Base-by-base conservation (phyloP, 2,888 invertebrate genomes). In the Lagria hirta region DNA sequence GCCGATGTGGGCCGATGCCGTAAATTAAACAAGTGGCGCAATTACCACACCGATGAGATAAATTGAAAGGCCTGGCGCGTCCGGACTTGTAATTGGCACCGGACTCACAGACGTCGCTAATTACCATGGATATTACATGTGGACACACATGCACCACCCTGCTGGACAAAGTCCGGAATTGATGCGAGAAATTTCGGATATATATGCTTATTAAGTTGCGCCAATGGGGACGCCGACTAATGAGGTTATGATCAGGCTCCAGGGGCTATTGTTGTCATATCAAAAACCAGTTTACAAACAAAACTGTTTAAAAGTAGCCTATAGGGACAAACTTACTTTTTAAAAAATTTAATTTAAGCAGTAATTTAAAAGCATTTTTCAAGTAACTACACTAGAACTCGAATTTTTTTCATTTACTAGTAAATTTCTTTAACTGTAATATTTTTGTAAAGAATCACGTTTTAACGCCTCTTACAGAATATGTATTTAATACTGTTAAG, bases 61-160 rank as follows among this genome's bases (percentile, higher is more conserved):
- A 64, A 65, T 65, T 61, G 62, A 62, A 57, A 64, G 63, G 62
- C 59, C 54, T 57, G 52, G 50, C 59, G 53, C 55, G 62, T 58
- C 43, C 58, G 49, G 49, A 57, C 46, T 54, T 57, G 62, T 65
- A 66, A 67, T 66, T 65, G 64, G 62, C 60, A 60, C 55, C 49
- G 59, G 60, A 60, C 61, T 55, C 62, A 57, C 62, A 63, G 61
- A 63, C 61, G 58, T 61, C 60, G 55, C 63, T 65, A 66, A 66
- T 68, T 66, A 66, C 63, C 62, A 66, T 66, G 64, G 61, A 65
- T 64, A 68, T 68, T 65, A 64, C 66, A 65, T 60, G 64, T 62
- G 64, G 62, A 65, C 62, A 60, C n/a, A n/a, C 61, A 60, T 58
- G 57, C 56, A 56, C 52, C 48, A n/a, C n/a, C n/a, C n/a, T n/a